Evolutionary conservation across 2,113 vertebrate species (phyloP), one percentile per base, ranked within the genome.

Genomic region (Lates calcarifer): DNA sequence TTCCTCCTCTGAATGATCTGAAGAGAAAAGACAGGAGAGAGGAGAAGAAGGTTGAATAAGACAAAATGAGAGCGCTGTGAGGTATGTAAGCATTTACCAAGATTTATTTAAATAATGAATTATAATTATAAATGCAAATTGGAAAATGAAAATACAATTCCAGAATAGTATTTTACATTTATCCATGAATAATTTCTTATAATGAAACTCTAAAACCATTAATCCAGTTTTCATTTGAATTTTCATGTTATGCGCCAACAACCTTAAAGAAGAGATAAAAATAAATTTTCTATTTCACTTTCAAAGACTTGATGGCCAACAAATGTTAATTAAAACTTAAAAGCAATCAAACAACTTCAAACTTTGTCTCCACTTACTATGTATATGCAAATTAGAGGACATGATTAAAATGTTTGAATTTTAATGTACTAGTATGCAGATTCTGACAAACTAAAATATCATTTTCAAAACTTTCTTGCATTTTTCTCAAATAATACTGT

Each of bases 1-100:
- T 97, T 98, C 91, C 96, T 97, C 84, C 97, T 96, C 82, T 95
- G 96, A 82, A 99, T 97, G 77, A 99, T 98, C 98, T 99, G 84
- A 90, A 26, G 9, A 28, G 17, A 33, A 56, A 18, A 69, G n/a
- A 14, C 9, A 26, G 26, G 28, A 5, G 9, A 24, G 7, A 58
- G 13, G 2, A 45, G 56, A 26, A 43, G 39, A 70, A 66, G 26
- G 33, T 28, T 26, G 31, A 60, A 18, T 13, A 18, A 69, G 13
- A 56, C 14, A 64, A 22, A 39, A n/a, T 8, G 43, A 57, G 15
- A 35, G 51, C 28, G 60, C 28, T 55, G 31, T 18, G 11, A 31
- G 33, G 15, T 33, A n/a, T 24, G 11, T 2, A 12, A 20, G 1
- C 1, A 22, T 2, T 14, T 1, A 6, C 4, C 10, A 13, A 39